Percentiles rank a stretch among this genome's conserved stretches.
phyloP scores from a whole-genome alignment of 2,113 vertebrate species.

The Sebastes schlegelii region DNA sequence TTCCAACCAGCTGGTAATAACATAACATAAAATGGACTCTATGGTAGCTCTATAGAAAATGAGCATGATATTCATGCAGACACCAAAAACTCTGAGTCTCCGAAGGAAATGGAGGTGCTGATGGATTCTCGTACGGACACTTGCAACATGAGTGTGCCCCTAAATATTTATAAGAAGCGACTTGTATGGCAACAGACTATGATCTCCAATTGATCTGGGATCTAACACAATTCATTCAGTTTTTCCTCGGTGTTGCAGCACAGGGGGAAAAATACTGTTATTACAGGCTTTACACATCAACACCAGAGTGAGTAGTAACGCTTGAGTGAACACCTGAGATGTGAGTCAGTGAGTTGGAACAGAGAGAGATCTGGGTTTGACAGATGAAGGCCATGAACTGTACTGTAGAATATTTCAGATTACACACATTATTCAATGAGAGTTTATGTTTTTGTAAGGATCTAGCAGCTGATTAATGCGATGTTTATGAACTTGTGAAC shows the following conservation, averaged over 20 bases:
- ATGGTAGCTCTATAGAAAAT: neutral
- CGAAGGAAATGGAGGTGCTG: too few species aligned
- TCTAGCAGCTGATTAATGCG: neutral
- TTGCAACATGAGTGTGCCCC: neutral
- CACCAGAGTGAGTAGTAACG: constrained; percentile 1
- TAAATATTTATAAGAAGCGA: too few species aligned
- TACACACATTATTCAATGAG: neutral
- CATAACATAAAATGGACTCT: neutral
- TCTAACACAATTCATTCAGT: neutral
- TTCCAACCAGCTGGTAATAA: neutral
- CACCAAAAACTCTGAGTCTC: neutral
- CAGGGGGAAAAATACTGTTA: constrained; percentile 19
- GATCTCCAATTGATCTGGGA: neutral
- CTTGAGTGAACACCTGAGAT: constrained; percentile 33
- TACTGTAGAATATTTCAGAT: constrained; percentile 9
- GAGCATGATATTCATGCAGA: neutral
- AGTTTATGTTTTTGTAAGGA: neutral
- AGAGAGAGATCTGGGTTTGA: constrained; percentile 43
- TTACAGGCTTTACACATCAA: constrained; percentile 31
- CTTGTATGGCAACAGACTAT: neutral
- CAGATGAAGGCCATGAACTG: constrained; percentile 39
- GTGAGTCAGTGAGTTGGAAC: constrained; percentile 53
- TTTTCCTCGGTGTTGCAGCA: constrained; percentile 35
- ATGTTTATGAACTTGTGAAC: neutral
- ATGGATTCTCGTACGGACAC: neutral